phyloP scores from a whole-genome alignment of 2,888 invertebrate genomes.

The Toxonevra muliebris region DNA sequence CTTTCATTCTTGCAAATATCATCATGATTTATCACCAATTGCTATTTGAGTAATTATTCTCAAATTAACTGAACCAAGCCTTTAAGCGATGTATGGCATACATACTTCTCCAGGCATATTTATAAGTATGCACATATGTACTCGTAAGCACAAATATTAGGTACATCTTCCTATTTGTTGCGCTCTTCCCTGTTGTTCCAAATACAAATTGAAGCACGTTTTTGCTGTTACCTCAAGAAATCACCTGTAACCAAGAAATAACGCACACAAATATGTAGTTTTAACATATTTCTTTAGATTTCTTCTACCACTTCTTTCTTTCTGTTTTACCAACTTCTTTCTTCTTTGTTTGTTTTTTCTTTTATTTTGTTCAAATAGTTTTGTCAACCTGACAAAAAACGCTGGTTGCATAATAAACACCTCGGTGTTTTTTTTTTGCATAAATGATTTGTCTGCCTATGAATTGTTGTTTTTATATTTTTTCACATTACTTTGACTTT shows the following conservation, averaged over 20 bases:
- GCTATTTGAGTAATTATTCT: too few species aligned
- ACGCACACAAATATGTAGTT: not conserved
- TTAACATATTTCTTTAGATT: not conserved
- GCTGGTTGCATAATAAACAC: slow-evolving; percentile 26
- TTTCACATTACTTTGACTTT: not conserved
- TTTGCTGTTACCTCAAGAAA: not conserved
- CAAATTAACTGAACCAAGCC: too few species aligned
- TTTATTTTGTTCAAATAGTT: slow-evolving; percentile 15
- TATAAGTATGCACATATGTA: not conserved
- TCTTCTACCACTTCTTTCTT: not conserved
- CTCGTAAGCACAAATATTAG: not conserved
- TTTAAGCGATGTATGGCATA: too few species aligned
- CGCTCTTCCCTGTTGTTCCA: not conserved
- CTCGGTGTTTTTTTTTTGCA: too few species aligned
- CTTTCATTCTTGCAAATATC: too few species aligned
- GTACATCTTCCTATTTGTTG: too few species aligned
- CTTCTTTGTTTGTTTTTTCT: not conserved
- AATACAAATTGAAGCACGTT: slow-evolving; percentile 1
- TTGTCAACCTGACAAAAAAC: slow-evolving; percentile 21
- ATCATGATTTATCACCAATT: too few species aligned
- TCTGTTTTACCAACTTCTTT: not conserved
- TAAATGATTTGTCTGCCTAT: too few species aligned
- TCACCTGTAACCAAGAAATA: not conserved
- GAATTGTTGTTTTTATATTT: not conserved
- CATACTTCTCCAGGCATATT: too few species aligned